A percentile compares a stretch with the other conserved stretches of the same genome.
Conservation (phyloP, 2,113 vertebrate genomes). For the Odontesthes bonariensis region DNA sequence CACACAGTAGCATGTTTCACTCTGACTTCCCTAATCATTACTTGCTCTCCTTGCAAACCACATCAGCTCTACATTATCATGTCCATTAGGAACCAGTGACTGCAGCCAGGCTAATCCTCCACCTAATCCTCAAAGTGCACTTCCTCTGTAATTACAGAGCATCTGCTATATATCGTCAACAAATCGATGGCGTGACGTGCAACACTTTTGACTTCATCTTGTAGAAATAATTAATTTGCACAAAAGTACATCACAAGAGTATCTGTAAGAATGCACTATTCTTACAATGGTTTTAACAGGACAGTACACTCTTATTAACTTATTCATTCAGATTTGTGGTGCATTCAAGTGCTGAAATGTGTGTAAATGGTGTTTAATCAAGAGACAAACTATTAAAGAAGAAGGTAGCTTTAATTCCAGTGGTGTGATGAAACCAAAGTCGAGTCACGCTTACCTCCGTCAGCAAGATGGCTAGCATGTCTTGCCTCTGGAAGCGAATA, state of each 20-base stretch:
- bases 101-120: conserved; percentile 67
- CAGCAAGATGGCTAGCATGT: conserved; percentile 96
- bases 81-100: conserved; percentile 50
- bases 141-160: conserved; percentile 50
- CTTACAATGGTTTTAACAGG: neutral
- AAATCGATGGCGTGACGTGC: conserved; percentile 20
- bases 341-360: neutral
- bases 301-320: neutral
- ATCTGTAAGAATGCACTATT: neutral
- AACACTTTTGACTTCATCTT: neutral
- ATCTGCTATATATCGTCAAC: conserved; percentile 21
- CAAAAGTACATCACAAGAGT: neutral
- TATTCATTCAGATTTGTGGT: neutral
- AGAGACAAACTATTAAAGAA: neutral
- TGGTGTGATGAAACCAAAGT: neutral
- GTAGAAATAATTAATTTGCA: neutral
- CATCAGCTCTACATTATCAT: conserved; percentile 56
- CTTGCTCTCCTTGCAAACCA: conserved; percentile 29
- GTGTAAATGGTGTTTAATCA: neutral
- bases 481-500: conserved; percentile 98
- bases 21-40: conserved; percentile 34
- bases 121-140: conserved; percentile 70
- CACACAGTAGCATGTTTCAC: conserved; percentile 5
- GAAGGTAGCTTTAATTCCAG: neutral
- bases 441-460: conserved; percentile 87